Evolutionary conservation across 2,888 invertebrate species (phyloP), one percentile per base, ranked within the genome.

Genomic region (Rotaria magnacalcarata): DNA sequence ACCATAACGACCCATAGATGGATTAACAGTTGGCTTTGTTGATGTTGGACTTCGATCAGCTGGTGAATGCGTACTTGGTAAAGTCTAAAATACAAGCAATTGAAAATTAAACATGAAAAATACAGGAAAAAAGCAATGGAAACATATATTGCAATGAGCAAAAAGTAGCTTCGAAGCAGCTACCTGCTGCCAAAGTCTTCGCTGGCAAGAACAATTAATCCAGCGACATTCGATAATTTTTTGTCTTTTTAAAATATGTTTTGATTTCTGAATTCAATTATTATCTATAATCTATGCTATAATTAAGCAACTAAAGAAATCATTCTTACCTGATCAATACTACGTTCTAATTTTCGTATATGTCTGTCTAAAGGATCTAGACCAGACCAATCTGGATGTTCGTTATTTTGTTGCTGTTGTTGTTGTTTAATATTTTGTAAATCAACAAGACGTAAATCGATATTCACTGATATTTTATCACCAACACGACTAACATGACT

Each of bases 401-500:
- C 11, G 47, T 24, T 43, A 43, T 80, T 21, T 21, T 47, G 52
- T 21, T 47, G 52, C 14, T 16, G 52, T 54, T 54, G 80, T 80
- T 80, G 80, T 43, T 80, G 47, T 47, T 80, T 80, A 24, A 80
- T 47, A n/a, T 47, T 80, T 80, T 80, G 80, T 80, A 80, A 47
- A 80, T 80, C 80, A n/a, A 47, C 41, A 47, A 80, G 47, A 24
- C 80, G 43, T 80, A 80, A 41, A 80, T 80, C 80, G 47, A 80
- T 80, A 80, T 80, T 80, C 11, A 80, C 80, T 4, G 24, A n/a
- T 47, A 80, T 80, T 43, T 80, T 43, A 47, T 80, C 80, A 10
- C 80, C 80, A 5, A 47, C 80, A 24, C 80, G 80, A 47, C 24
- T 80, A 47, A 80, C 47, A 80, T 47, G 80, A 80, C 80, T 80